Evolutionary conservation across 2,113 vertebrate species (phyloP).

Genomic region (Larimichthys crocea): DNA sequence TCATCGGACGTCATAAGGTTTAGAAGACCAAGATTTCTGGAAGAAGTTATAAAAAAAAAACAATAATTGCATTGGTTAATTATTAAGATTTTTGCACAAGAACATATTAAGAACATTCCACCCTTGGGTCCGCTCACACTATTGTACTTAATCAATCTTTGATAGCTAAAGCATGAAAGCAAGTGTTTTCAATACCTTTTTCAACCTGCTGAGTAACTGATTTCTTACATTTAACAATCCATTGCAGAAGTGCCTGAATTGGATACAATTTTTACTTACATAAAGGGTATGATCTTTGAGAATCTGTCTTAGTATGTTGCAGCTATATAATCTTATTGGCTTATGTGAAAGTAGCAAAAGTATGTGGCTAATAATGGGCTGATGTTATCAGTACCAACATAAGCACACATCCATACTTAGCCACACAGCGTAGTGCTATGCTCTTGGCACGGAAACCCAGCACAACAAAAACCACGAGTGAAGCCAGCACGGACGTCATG

Average conservation of each 20-base stretch:
- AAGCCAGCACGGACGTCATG: conserved; percentile 95
- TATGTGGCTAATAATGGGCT: not conserved
- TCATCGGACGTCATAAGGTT: conserved; percentile 51
- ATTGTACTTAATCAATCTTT: not conserved
- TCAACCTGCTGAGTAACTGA: not conserved
- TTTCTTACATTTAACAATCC: not conserved
- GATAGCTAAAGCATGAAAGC: not conserved
- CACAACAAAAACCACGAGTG: conserved; percentile 95
- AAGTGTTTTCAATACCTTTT: not conserved
- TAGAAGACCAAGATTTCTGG: conserved; percentile 80
- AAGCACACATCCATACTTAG: conserved; percentile 84
- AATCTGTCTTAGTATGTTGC: not conserved
- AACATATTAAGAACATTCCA: not conserved
- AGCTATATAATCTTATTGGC: not conserved
- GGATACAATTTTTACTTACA: not conserved
- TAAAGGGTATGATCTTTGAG: too few species aligned
- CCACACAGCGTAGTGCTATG: conserved; percentile 92
- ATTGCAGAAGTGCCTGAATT: not conserved
- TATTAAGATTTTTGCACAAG: not conserved
- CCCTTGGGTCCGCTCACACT: not conserved
- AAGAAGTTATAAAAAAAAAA: conserved; percentile 9
- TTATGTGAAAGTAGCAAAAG: not conserved
- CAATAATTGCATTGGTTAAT: not conserved
- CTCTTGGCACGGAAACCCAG: conserved; percentile 98
- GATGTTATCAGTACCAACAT: not conserved